A percentile compares a stretch with the other conserved stretches of the same genome.
These are phyloP conservation scores for Pocillopora meandrina DNA, from an alignment of 92 coral and sea anemone genomes.

Conservation along the genomic window DNA sequence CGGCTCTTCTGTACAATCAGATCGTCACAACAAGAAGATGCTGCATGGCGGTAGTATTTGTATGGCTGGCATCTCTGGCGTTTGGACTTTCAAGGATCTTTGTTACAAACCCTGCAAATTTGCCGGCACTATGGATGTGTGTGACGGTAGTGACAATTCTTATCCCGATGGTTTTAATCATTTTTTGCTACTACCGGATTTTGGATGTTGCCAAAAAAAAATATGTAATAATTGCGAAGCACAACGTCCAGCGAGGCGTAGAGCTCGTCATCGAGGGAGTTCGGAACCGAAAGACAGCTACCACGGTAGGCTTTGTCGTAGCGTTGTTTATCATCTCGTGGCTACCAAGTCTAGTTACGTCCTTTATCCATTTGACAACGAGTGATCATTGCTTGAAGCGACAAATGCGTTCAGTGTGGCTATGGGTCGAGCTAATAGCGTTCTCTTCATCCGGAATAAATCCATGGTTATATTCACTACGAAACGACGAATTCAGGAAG, in stretches of 20 bases:
- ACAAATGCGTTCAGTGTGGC: slow-evolving; percentile 34
- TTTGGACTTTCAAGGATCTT: slow-evolving; percentile 18
- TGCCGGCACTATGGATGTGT: slow-evolving; percentile 39
- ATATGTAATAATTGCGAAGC: slow-evolving; percentile 11
- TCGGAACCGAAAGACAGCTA: slow-evolving; percentile 29
- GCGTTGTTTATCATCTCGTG: slow-evolving; percentile 35
- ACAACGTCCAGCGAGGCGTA: not conserved
- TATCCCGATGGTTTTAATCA: slow-evolving; percentile 24
- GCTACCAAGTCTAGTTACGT: slow-evolving; percentile 33
- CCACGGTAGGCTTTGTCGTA: slow-evolving; percentile 28
- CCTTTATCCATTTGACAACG: slow-evolving; percentile 18
- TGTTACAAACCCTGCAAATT: slow-evolving; percentile 15
- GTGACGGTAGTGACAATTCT: slow-evolving; percentile 32
- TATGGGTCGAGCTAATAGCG: slow-evolving; percentile 49
- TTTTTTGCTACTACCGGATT: slow-evolving; percentile 28
- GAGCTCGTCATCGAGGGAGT: not conserved
- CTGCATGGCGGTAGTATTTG: slow-evolving; percentile 1
- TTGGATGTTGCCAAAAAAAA: slow-evolving; percentile 18
- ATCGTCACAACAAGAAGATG: slow-evolving; percentile 30
- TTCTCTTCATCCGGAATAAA: slow-evolving; percentile 36
- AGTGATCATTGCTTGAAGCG: slow-evolving; percentile 13
- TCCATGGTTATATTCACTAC: slow-evolving; percentile 44
- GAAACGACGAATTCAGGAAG: slow-evolving; percentile 16
- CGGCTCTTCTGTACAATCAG: slow-evolving; percentile 23
- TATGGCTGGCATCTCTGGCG: slow-evolving; percentile 26